Base-by-base conservation (phyloP, 2,888 invertebrate genomes). In the Chymomyza fuscimana region DNA sequence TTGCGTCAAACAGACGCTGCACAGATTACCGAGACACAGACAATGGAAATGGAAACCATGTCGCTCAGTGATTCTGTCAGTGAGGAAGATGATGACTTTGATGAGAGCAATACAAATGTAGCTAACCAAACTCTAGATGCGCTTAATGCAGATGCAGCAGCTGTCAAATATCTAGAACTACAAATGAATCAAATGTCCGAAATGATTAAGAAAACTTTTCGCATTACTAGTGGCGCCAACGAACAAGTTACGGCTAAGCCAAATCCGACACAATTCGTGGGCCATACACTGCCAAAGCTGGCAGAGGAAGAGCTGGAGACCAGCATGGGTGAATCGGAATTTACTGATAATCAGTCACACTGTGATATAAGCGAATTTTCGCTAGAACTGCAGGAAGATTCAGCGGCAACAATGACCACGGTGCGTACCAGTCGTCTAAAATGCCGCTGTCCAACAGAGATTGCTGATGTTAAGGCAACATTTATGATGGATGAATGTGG, bases 181-280 rank as follows among this genome's bases (percentile, higher is more conserved):
- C 84, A 83, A 58, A 88, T 83, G 83, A 69, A 74, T 3, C 81
- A 87, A 54, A 83, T 83, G 83, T 83, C 83, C 0, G 86, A 83
- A 56, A 78, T 83, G 75, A 88, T 83, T 4, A 83, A 88, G 83
- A 81, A 83, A 40, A 72, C 88, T 0, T 83, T 86, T 36, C 84
- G 81, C 4, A 75, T 86, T 5, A 76, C 63, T 25, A 86, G 81
- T 7, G 83, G 84, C 0, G 9, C 73, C 0, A 72, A 83, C 25
- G 81, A 66, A 19, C 68, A 58, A n/a, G 77, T 83, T 0, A 29
- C 86, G 3, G 77, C 81, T 9, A 67, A 83, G 54, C 70, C 83
- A n/a, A 19, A 60, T 59, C 5, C 76, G 22, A 1, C 12, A 25
- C 58, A 58, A 25, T 25, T 58, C 19, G 5, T 1, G 40, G 62